These are phyloP conservation scores for Platycnemis pennipes DNA, from an alignment of 2,888 invertebrate genomes.

Conservation along the genomic window DNA sequence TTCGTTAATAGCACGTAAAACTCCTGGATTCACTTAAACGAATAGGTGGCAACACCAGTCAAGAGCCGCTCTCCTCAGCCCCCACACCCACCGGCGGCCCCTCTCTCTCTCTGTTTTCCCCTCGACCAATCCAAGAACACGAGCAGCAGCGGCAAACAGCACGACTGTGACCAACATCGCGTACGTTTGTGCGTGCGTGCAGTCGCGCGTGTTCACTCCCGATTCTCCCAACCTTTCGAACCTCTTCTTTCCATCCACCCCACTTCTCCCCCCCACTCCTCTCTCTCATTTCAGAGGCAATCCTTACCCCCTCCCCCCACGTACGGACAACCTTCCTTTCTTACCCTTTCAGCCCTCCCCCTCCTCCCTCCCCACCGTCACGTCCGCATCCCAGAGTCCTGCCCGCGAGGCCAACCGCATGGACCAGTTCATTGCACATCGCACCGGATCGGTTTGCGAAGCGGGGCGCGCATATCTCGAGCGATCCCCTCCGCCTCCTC, in stretches of 20 bases:
- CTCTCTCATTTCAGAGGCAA: not conserved
- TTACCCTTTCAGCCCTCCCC: not conserved
- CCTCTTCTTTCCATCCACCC: not conserved
- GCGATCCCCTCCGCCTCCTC: not conserved
- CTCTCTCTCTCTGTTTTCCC: not conserved
- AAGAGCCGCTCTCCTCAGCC: not conserved
- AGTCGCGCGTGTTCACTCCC: not conserved
- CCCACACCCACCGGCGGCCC: too few relatives aligned
- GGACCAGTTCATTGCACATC: conserved; percentile 54
- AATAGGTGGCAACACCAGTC: not conserved
- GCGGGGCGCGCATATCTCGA: not conserved
- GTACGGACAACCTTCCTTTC: not conserved
- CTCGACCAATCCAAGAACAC: not conserved
- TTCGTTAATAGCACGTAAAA: too few relatives aligned
- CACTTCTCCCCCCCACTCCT: not conserved
- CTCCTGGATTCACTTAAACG: not conserved
- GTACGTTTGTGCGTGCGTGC: not conserved
- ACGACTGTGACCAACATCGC: not conserved
- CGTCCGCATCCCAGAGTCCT: not conserved
- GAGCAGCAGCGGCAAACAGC: not conserved
- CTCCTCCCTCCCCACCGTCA: not conserved
- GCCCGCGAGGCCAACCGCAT: conserved; percentile 35
- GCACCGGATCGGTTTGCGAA: conserved; percentile 26
- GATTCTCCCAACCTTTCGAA: not conserved
- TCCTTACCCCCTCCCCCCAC: not conserved